Base-by-base conservation (phyloP, 2,888 invertebrate genomes). In the Capitulum mitella region DNA sequence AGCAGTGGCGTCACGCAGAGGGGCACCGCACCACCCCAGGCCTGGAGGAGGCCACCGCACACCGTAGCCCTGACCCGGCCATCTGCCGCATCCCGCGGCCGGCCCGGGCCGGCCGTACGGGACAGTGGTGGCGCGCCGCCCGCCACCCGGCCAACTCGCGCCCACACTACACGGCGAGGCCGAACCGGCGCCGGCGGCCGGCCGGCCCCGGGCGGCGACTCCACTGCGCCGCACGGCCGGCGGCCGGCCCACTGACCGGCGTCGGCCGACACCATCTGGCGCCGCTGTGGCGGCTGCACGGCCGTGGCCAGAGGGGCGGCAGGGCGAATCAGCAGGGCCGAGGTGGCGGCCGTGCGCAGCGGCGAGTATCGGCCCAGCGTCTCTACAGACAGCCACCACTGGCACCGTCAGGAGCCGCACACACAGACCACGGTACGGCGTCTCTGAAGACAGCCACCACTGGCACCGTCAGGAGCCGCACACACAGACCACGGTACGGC, bases 291-390 rank as follows among this genome's bases (percentile, higher is more conserved):
- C 3, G 26, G 37, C 37, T 8, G 43, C 6, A 76, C 29, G 6
- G 76, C 46, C 29, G 76, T 48, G 16, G 29, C 76, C 46, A 76
- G 29, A 3, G 48, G 46, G 16, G 29, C 29, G 14, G 32, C 12
- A 12, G 43, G 76, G 19, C 76, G 46, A 29, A 76, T 46, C 29
- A 46, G n/a, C 43, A 43, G 43, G 19, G 76, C 43, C 29, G 76
- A 76, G 14, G 48, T 32, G 40, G 76, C 76, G n/a, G 32, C 46
- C n/a, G 76, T 32, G 5, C 76, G 76, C 76, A 76, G 75, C 46
- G 48, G 76, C 8, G 76, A 76, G 29, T 43, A 76, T 29, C 76
- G 46, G 32, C 76, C 76, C 46, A 76, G 76, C 37, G 70, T 26
- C 26, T 22, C 70, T 70, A 26, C 37, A 22, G 40, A 12, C 76